Percentiles rank a stretch among this genome's conserved stretches.
These are phyloP conservation scores for Pogonophryne albipinna DNA, from an alignment of 2,797 vertebrate genomes.

Conservation along the genomic window DNA sequence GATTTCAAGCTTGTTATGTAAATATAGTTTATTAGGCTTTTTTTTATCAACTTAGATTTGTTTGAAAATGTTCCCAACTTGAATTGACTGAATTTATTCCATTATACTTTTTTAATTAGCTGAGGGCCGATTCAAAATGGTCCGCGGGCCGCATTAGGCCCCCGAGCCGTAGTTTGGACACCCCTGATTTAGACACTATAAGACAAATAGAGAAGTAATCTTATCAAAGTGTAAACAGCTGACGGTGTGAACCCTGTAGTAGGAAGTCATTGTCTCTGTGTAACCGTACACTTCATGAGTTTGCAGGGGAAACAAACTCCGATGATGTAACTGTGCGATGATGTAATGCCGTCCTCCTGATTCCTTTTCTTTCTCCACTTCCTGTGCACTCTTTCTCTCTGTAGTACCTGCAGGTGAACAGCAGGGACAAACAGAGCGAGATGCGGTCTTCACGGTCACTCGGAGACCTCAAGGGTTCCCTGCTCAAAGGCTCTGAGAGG, in stretches of 20 bases:
- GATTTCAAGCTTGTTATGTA: too few species aligned
- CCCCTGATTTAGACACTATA: too few species aligned
- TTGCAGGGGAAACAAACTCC: slow-evolving; percentile 27
- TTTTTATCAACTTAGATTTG: too few species aligned
- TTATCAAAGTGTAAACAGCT: too few species aligned
- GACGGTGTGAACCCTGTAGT: neutral
- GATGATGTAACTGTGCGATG: slow-evolving; percentile 39
- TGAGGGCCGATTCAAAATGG: too few species aligned
- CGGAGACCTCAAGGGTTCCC: slow-evolving; percentile 93
- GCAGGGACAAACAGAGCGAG: slow-evolving; percentile 91
- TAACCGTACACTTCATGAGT: neutral
- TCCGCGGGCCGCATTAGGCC: too few species aligned
- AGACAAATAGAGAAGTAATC: too few species aligned
- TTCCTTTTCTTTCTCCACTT: slow-evolving; percentile 31
- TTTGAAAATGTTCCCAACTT: too few species aligned
- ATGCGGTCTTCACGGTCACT: slow-evolving; percentile 93
- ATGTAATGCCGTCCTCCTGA: slow-evolving; percentile 36
- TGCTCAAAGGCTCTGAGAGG: slow-evolving; percentile 90
- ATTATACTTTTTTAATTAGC: too few species aligned
- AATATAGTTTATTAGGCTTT: too few species aligned
- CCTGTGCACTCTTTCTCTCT: neutral
- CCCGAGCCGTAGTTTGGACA: too few species aligned
- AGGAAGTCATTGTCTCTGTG: slow-evolving; percentile 15
- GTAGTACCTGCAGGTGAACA: slow-evolving; percentile 91
- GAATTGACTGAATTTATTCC: too few species aligned